Conservation (phyloP, 2,888 invertebrate genomes). For the Rotaria macrura region DNA sequence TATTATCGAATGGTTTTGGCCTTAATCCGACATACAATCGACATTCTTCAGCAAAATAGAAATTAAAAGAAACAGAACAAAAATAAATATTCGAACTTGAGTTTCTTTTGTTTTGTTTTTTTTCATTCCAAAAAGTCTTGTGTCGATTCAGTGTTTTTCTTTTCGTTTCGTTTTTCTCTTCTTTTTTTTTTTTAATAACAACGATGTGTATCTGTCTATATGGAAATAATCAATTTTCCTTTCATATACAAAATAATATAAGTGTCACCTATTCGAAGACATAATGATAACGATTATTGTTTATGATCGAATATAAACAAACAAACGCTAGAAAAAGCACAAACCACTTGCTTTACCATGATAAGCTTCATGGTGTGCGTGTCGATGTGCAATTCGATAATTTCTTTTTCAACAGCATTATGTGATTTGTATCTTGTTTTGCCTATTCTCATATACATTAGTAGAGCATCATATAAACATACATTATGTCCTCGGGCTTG, state of each 20-base stretch:
- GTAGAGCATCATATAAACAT: conserved; percentile 15
- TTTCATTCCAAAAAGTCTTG: not conserved
- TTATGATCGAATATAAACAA: not conserved
- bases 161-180: not conserved
- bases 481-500: not conserved
- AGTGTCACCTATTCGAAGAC: not conserved
- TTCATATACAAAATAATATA: not conserved
- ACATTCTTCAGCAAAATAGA: not conserved
- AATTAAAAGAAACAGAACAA: not conserved
- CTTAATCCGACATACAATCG: not conserved
- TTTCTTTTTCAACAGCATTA: conserved; percentile 1
- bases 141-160: conserved; percentile 6
- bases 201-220: conserved; percentile 1
- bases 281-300: not conserved
- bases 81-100: not conserved
- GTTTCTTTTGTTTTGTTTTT: not conserved
- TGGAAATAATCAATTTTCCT: not conserved
- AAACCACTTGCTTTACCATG: not conserved
- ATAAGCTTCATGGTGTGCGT: conserved; percentile 12
- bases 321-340: not conserved
- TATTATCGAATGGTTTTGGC: not conserved
- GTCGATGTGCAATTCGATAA: not conserved
- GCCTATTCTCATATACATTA: conserved; percentile 6
- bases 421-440: conserved; percentile 12
- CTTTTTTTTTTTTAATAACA: not conserved